Evolutionary conservation across 1,140 invertebrate species (phyloP).

Genomic region (Lepidurus arcticus): DNA sequence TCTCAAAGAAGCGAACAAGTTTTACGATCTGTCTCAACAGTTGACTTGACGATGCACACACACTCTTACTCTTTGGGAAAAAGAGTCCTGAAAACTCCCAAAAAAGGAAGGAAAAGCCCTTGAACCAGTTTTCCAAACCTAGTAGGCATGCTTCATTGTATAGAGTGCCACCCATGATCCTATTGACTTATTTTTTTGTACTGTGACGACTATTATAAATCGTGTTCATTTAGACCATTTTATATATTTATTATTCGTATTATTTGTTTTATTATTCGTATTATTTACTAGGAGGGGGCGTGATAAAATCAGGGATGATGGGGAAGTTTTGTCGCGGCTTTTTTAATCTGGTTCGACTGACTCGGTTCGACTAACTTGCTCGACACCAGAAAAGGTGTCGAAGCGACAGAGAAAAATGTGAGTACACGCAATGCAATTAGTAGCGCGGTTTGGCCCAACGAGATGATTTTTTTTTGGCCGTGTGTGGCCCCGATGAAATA

Average conservation of each 20-base stretch:
- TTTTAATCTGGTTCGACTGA: background rate
- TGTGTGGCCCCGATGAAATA: background rate
- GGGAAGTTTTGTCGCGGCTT: too few relatives aligned
- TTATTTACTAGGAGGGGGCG: too few relatives aligned
- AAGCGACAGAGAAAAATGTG: constrained; percentile 11
- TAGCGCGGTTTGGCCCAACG: background rate
- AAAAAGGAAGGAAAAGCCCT: constrained; percentile 26
- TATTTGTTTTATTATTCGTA: too few relatives aligned
- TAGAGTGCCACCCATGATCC: background rate
- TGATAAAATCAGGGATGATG: too few relatives aligned
- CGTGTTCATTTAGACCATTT: background rate
- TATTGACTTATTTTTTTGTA: background rate
- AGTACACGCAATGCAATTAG: constrained; percentile 18
- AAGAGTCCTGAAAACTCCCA: background rate
- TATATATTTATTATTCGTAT: too few relatives aligned
- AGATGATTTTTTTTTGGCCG: background rate
- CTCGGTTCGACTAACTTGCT: background rate
- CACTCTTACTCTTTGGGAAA: background rate
- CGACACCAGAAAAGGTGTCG: background rate
- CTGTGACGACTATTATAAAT: background rate
- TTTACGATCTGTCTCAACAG: background rate
- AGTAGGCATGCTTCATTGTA: background rate
- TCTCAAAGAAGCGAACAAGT: background rate
- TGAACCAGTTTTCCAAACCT: background rate
- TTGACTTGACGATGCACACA: background rate